Evolutionary conservation across 2,888 invertebrate species (phyloP).

Genomic region (Tigriopus californicus): DNA sequence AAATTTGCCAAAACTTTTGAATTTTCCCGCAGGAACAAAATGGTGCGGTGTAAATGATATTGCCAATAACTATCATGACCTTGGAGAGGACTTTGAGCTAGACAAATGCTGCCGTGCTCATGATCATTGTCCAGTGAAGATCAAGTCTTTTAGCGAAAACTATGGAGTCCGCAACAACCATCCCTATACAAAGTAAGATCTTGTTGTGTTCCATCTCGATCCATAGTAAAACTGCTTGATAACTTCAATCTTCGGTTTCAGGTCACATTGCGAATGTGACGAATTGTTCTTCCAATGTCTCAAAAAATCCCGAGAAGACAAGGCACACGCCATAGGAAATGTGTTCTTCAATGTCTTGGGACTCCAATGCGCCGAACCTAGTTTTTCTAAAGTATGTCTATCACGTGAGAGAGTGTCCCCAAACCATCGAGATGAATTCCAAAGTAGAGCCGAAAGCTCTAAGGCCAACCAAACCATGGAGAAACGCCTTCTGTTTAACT

Average conservation of each 20-base stretch:
- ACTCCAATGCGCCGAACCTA: slow-evolving; percentile 47
- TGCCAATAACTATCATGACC: slow-evolving; percentile 41
- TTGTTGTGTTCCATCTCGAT: background rate
- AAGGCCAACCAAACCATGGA: too few species aligned
- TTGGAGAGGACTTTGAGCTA: slow-evolving; percentile 42
- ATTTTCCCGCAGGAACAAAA: slow-evolving; percentile 49
- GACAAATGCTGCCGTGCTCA: slow-evolving; percentile 54
- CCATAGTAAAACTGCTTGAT: background rate
- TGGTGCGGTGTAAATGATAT: slow-evolving; percentile 55
- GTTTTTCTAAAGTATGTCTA: slow-evolving; percentile 28
- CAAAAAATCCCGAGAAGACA: slow-evolving; percentile 24
- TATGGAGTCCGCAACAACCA: slow-evolving; percentile 47
- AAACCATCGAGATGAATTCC: too few species aligned
- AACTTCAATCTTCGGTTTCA: slow-evolving; percentile 26
- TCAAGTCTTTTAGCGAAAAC: slow-evolving; percentile 39
- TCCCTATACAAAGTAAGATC: slow-evolving; percentile 37
- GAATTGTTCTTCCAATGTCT: slow-evolving; percentile 47
- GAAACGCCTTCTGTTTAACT: too few species aligned
- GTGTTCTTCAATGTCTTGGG: slow-evolving; percentile 53
- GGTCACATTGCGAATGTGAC: slow-evolving; percentile 56
- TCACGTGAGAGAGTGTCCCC: too few species aligned
- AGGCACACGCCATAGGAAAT: slow-evolving; percentile 33
- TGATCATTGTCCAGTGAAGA: slow-evolving; percentile 44
- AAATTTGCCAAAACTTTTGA: too few species aligned
- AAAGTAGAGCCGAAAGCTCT: too few species aligned